Base-by-base conservation (phyloP, 2,797 vertebrate genomes). In the Chrysocyon brachyurus region DNA sequence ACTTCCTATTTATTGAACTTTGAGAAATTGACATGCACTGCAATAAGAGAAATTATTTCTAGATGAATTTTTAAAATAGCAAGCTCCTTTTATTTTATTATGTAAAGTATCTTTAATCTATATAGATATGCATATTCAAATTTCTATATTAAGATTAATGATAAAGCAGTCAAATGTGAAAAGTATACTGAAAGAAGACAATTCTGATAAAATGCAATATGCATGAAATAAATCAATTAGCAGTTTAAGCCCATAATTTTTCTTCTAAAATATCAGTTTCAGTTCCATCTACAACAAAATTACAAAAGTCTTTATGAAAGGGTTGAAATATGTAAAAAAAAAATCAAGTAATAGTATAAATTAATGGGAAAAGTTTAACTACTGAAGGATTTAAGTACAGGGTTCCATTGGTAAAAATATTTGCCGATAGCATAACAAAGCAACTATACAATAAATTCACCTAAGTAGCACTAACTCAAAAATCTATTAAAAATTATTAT, bases 41-140 rank as follows among this genome's bases (percentile, higher is more conserved):
- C 15, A 94, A 59, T 33, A 93, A 94, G 49, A 89, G 64, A 64
- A 90, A 90, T 22, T 72, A 61, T 79, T 96, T 82, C n/a, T 82
- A 94, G 36, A 10, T 64, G 33, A 93, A 46, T 90, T 91, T 91
- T 91, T 31, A 63, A 94, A 97, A 83, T 59, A 97, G 33, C 24
- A 89, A 84, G 14, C 28, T 68, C 17, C 81, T 92, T 75, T 87
- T 40, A 91, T 66, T 52, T 87, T 52, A 66, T 88, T 77, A 81
- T 68, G 24, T 56, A 82, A 91, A 81, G 54, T 81, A 91, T 63
- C 54, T 91, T 88, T 85, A 82, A 93, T 56, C 46, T 68, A 40
- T 14, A 86, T 19, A 49, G 19, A 24, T 31, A 81, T 79, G 7
- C 40, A 81, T 89, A 95, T 94, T 87, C 59, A 28, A 97, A 96